Evolutionary conservation across 2,113 vertebrate species (phyloP).

Genomic region (Paraplagusia blochii): DNA sequence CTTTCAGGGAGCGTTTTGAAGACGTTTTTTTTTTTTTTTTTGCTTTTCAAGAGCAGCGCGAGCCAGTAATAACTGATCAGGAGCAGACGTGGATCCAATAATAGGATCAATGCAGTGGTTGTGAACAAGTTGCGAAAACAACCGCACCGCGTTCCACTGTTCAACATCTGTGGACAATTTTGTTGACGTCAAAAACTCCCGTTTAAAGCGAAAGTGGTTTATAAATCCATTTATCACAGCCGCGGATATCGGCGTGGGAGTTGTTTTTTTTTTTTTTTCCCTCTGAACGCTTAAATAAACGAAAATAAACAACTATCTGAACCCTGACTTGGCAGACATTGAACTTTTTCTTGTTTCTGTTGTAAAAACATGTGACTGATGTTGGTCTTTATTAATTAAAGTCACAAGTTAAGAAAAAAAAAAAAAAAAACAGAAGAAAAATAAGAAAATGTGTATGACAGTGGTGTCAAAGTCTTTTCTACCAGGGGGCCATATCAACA

Average conservation of each 20-base stretch:
- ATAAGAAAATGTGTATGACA: background rate
- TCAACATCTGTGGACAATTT: constrained; percentile 18
- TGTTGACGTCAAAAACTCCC: constrained; percentile 2
- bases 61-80: constrained; percentile 17
- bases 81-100: constrained; percentile 8
- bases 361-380: constrained; percentile 6
- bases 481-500: too few species aligned
- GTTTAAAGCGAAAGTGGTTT: constrained; percentile 8
- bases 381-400: constrained; percentile 13
- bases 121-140: constrained; percentile 12
- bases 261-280: too few species aligned
- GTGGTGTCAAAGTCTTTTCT: too few species aligned
- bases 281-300: constrained; percentile 20
- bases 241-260: constrained; percentile 6
- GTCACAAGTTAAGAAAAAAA: constrained; percentile 1
- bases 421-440: constrained; percentile 22
- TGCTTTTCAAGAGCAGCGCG: background rate
- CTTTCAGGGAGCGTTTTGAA: constrained; percentile 16
- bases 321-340: constrained; percentile 6
- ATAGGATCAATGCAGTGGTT: constrained; percentile 12
- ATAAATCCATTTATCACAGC: constrained; percentile 13
- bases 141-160: background rate
- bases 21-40: constrained; percentile 4
- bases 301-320: constrained; percentile 12
- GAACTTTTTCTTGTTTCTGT: background rate